A percentile compares a stretch with the other conserved stretches of the same genome.
Conservation (phyloP, 2,113 vertebrate genomes). For the Bos indicus region DNA sequence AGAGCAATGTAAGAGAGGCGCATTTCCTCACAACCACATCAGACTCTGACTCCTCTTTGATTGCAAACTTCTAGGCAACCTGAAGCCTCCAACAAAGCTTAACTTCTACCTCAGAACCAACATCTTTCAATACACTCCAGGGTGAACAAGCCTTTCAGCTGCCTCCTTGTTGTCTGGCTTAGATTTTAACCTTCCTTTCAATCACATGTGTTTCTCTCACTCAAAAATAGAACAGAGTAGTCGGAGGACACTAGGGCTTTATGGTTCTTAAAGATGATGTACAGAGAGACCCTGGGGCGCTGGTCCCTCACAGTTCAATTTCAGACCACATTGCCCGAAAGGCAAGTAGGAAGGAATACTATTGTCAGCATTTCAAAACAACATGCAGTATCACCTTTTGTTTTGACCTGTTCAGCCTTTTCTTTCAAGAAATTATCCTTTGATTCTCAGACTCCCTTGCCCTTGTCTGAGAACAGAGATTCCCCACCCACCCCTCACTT, state of each 20-base stretch:
- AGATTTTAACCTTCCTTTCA: slow-evolving; percentile 71
- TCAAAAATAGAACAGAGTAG: slow-evolving; percentile 37
- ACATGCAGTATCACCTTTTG: slow-evolving; percentile 41
- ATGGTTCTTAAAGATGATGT: slow-evolving; percentile 42
- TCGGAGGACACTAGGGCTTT: slow-evolving; percentile 35
- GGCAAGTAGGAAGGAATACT: slow-evolving; percentile 6
- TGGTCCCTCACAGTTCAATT: slow-evolving; percentile 35
- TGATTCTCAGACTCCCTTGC: slow-evolving; percentile 58
- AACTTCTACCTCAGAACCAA: slow-evolving; percentile 48
- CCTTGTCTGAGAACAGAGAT: slow-evolving; percentile 31
- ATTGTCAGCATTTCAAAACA: slow-evolving; percentile 67
- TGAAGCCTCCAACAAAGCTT: slow-evolving; percentile 60
- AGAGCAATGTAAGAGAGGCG: background rate
- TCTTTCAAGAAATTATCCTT: slow-evolving; percentile 64
- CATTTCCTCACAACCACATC: slow-evolving; percentile 48
- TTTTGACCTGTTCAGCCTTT: slow-evolving; percentile 58
- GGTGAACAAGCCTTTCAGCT: slow-evolving; percentile 59
- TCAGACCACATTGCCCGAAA: slow-evolving; percentile 22
- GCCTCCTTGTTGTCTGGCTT: slow-evolving; percentile 61
- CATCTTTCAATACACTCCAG: slow-evolving; percentile 48
- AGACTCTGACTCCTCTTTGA: slow-evolving; percentile 62
- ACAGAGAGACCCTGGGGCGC: slow-evolving; percentile 15
- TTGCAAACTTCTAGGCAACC: slow-evolving; percentile 54
- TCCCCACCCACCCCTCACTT: background rate
- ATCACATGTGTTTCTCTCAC: slow-evolving; percentile 34